phyloP scores from a whole-genome alignment of 1,140 invertebrate species.

The Anastrepha ludens region DNA sequence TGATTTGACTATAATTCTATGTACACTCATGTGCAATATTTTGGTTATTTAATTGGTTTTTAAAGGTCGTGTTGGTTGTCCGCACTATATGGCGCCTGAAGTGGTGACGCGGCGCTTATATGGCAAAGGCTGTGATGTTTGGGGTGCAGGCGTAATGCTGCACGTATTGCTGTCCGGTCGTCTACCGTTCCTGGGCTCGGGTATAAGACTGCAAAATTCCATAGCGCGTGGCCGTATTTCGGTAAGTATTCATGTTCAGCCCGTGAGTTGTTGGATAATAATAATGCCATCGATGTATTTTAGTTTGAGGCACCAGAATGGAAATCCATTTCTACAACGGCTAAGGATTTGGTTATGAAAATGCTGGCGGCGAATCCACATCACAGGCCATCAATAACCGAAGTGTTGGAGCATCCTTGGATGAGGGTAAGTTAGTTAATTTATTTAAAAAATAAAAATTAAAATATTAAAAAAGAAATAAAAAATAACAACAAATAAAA shows the following conservation, averaged over 20 bases:
- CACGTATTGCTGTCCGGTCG: conserved; percentile 95
- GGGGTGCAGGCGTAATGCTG: conserved; percentile 95
- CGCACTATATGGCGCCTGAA: conserved; percentile 98
- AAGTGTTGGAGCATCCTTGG: conserved; percentile 96
- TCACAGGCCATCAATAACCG: conserved; percentile 93
- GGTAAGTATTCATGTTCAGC: conserved; percentile 76
- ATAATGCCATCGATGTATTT: conserved; percentile 63
- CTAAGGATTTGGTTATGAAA: conserved; percentile 94
- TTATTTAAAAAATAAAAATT: too few species aligned
- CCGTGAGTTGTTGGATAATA: not conserved
- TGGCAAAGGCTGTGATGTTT: conserved; percentile 97
- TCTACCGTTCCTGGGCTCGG: conserved; percentile 95
- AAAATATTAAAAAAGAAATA: too few species aligned
- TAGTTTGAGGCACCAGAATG: conserved; percentile 90
- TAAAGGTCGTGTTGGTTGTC: conserved; percentile 92
- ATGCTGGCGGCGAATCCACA: conserved; percentile 94
- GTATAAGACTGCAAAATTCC: conserved; percentile 91
- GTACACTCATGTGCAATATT: not conserved
- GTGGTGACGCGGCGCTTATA: conserved; percentile 92
- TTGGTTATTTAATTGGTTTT: conserved; percentile 45
- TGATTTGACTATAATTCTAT: not conserved
- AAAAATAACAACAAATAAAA: too few species aligned
- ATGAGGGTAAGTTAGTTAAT: conserved; percentile 81
- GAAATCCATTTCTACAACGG: conserved; percentile 92
- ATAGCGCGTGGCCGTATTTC: conserved; percentile 90